Conservation (phyloP, 2,113 vertebrate genomes). For the Oreochromis spilurus region DNA sequence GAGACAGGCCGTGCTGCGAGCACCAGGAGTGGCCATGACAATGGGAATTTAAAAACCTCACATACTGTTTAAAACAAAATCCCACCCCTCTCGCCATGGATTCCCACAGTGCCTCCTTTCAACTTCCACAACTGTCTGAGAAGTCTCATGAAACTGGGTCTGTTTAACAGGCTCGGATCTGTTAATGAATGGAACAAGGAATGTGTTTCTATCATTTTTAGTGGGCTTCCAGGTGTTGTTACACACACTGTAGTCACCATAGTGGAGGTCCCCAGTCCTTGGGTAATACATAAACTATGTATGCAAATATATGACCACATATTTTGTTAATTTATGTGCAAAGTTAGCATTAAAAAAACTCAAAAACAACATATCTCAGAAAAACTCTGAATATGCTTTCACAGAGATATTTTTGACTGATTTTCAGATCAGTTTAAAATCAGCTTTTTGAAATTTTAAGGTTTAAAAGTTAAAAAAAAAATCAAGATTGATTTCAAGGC, state of each 20-base stretch:
- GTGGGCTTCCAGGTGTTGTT: conserved; percentile 9
- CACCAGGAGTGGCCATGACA: conserved; percentile 36
- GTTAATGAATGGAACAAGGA: not conserved
- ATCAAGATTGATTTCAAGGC: not conserved
- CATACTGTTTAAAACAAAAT: conserved; percentile 38
- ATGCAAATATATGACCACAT: not conserved
- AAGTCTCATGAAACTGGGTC: conserved; percentile 1
- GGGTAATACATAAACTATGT: not conserved
- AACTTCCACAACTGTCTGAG: conserved; percentile 20
- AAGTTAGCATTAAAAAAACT: not conserved
- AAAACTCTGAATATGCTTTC: not conserved
- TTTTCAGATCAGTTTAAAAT: not conserved
- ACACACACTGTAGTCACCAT: not conserved
- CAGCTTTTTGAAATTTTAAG: accelerated
- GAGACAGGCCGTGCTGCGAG: not conserved
- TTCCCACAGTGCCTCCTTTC: conserved; percentile 60
- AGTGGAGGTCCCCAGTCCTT: not conserved
- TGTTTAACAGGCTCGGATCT: not conserved
- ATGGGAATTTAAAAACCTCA: conserved; percentile 47
- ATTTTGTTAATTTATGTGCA: not conserved
- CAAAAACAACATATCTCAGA: not conserved
- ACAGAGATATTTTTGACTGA: not conserved
- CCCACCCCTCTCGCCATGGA: not conserved
- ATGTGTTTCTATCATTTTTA: conserved; percentile 1
- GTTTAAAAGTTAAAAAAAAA: not conserved